Evolutionary conservation across 1,140 invertebrate genomes (phyloP).

Genomic region (Whitmania pigra): DNA sequence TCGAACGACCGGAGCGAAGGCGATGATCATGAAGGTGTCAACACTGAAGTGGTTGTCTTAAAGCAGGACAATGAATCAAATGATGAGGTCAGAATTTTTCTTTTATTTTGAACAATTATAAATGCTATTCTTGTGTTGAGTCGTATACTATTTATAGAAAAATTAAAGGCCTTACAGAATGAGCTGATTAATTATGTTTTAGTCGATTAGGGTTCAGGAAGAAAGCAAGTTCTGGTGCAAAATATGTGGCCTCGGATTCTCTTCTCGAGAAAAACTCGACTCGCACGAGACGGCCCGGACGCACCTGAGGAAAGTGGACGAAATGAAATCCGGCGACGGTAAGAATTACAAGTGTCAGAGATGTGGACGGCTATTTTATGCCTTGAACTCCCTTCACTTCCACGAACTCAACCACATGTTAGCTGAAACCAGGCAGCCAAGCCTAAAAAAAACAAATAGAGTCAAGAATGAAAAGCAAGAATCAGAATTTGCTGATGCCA

Average conservation of each 20-base stretch:
- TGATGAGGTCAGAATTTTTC: no score
- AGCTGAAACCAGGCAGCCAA: neutral
- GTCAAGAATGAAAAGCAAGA: neutral
- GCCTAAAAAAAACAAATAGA: no score
- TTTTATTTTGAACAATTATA: neutral
- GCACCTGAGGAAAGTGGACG: constrained; percentile 2
- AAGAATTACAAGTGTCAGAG: constrained; percentile 3
- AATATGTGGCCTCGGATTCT: constrained; percentile 9
- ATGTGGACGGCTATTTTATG: constrained; percentile 3
- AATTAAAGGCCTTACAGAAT: neutral
- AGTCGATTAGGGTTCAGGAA: neutral
- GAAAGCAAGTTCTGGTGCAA: neutral
- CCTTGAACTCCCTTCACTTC: neutral
- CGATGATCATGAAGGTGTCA: no score
- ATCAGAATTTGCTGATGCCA: neutral
- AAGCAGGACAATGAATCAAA: no score
- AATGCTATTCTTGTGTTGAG: neutral
- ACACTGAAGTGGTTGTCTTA: no score
- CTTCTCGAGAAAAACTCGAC: neutral
- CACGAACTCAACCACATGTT: constrained; percentile 8
- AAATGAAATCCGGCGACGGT: neutral
- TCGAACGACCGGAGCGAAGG: no score
- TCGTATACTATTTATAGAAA: neutral
- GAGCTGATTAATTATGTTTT: neutral
- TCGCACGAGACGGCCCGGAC: neutral